These are phyloP conservation scores for Lomographa bimaculata DNA, from an alignment of 2,888 invertebrate species.

Conservation along the genomic window DNA sequence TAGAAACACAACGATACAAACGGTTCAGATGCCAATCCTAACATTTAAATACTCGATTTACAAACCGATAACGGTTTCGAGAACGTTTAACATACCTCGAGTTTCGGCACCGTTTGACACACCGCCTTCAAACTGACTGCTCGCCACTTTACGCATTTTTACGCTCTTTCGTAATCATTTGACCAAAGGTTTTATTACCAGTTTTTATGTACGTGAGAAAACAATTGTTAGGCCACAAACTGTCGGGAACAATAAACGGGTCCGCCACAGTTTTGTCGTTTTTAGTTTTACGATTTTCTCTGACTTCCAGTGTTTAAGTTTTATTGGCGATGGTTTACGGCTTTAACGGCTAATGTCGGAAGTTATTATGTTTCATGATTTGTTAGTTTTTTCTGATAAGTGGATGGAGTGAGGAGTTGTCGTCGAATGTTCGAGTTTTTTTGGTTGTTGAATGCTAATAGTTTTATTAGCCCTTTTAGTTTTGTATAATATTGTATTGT, in stretches of 20 bases:
- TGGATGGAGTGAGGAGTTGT: constrained; percentile 6
- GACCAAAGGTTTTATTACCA: constrained; percentile 54
- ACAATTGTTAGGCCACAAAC: constrained; percentile 69
- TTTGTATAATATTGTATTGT: too few relatives aligned
- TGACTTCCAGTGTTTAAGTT: constrained; percentile 49
- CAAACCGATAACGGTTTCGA: constrained; percentile 3
- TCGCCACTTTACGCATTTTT: constrained; percentile 38
- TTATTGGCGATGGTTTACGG: constrained; percentile 61
- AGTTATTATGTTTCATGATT: constrained; percentile 31
- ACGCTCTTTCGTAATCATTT: constrained; percentile 44
- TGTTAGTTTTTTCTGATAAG: constrained; percentile 31
- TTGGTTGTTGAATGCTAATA: background rate
- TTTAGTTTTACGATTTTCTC: constrained; percentile 28
- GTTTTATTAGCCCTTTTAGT: too few relatives aligned
- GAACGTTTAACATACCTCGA: constrained; percentile 9
- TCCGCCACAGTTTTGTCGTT: constrained; percentile 44
- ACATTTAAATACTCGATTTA: constrained; percentile 1
- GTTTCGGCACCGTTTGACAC: background rate
- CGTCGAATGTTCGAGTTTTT: constrained; percentile 6
- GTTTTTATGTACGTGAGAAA: constrained; percentile 68
- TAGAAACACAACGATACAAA: constrained; percentile 1
- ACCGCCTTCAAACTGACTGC: background rate
- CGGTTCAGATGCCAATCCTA: background rate
- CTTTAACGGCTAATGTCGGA: constrained; percentile 33
- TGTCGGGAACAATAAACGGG: constrained; percentile 32